Percentiles rank a stretch among this genome's conserved stretches.
Conservation (phyloP, 2,888 invertebrate species). For the Dolichopus griseipennis region DNA sequence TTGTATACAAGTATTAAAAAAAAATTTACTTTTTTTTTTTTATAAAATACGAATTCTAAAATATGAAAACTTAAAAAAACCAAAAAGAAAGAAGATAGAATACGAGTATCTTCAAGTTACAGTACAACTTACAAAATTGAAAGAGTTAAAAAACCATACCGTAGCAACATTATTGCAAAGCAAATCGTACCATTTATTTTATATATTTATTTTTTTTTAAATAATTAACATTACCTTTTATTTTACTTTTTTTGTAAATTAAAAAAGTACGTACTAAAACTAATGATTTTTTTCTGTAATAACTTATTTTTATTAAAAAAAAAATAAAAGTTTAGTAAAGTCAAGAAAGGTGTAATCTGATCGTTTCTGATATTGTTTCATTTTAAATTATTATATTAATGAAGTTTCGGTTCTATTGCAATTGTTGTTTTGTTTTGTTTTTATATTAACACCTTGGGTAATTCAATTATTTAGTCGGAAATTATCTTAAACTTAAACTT, state of each 20-base stretch:
- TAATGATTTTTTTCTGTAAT: no score
- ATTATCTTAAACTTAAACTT: no score
- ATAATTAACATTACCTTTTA: neutral
- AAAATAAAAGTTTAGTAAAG: neutral
- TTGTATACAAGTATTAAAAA: neutral
- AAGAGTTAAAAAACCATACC: no score
- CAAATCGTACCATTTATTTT: neutral
- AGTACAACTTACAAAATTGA: no score
- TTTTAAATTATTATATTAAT: neutral
- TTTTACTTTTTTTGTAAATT: neutral
- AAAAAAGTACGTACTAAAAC: no score
- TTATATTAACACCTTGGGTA: no score
- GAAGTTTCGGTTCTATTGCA: neutral
- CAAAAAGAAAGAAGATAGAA: no score
- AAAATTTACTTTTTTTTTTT: neutral
- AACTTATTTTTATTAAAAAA: no score
- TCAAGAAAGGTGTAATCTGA: constrained; percentile 1
- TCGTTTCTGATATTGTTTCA: neutral
- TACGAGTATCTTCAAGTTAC: no score
- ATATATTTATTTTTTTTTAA: neutral
- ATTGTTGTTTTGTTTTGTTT: no score
- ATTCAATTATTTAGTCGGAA: no score
- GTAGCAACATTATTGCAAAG: no score
- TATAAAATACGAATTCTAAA: neutral
- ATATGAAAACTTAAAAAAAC: neutral